phyloP scores from a whole-genome alignment of 2,797 vertebrate species.

The Prionace glauca region DNA sequence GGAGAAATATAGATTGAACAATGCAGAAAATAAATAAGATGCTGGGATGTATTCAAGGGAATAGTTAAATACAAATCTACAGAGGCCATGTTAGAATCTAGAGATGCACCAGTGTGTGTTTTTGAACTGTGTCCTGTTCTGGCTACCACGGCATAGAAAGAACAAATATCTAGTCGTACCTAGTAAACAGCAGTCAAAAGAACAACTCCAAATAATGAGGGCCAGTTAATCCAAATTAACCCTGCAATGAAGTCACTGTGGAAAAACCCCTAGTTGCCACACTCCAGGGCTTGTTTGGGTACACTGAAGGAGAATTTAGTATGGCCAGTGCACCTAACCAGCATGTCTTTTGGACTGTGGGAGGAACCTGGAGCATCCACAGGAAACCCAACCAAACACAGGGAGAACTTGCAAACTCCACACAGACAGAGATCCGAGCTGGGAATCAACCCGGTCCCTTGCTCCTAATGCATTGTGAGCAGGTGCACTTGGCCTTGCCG shows the following conservation, averaged over 20 bases:
- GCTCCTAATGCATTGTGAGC: slow-evolving; percentile 55
- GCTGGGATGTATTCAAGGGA: neutral
- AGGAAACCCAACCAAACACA: no score
- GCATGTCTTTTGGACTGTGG: no score
- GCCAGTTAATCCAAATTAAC: no score
- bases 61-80: neutral
- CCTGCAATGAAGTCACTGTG: no score
- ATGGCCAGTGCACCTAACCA: no score
- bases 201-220: neutral
- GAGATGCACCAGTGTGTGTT: neutral
- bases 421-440: no score
- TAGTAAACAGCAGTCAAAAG: neutral
- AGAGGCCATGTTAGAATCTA: neutral
- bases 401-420: no score
- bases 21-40: neutral
- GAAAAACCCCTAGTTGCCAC: no score
- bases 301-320: no score
- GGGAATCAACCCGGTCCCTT: no score
- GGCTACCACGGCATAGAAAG: neutral
- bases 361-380: no score
- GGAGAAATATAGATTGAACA: neutral
- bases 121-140: neutral
- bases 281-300: no score
- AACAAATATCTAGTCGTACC: neutral
- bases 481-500: slow-evolving; percentile 58